phyloP scores from a whole-genome alignment of 2,797 vertebrate species.

The Platalea minor region DNA sequence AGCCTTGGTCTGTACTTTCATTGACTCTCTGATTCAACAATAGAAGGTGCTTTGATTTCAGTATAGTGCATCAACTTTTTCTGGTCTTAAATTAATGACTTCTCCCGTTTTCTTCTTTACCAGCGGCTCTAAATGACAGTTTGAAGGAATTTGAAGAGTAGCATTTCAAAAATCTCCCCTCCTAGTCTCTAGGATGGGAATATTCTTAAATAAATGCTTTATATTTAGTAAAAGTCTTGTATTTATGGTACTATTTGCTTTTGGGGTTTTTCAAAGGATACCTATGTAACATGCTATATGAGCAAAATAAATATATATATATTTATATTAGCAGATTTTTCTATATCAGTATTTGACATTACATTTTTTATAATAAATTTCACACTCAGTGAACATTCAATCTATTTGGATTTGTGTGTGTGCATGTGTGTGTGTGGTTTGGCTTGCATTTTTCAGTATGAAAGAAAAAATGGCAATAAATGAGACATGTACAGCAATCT shows the following conservation, averaged over 20 bases:
- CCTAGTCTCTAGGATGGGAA: slow-evolving; percentile 31
- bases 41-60: slow-evolving; percentile 68
- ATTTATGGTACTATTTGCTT: neutral
- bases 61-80: slow-evolving; percentile 58
- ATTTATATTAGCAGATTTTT: neutral
- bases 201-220: slow-evolving; percentile 15
- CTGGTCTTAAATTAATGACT: slow-evolving; percentile 69
- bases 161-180: slow-evolving; percentile 23
- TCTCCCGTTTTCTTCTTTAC: slow-evolving; percentile 59
- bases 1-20: slow-evolving; percentile 44
- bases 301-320: slow-evolving; percentile 18
- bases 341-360: slow-evolving; percentile 10
- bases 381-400: slow-evolving; percentile 62
- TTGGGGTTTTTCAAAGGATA: neutral
- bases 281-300: neutral
- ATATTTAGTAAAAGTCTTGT: neutral
- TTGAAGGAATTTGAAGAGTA: slow-evolving; percentile 53
- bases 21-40: slow-evolving; percentile 62
- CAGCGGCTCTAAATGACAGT: slow-evolving; percentile 59
- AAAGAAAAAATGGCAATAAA: slow-evolving; percentile 68
- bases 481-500: slow-evolving; percentile 67
- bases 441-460: slow-evolving; percentile 49
- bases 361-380: slow-evolving; percentile 64
- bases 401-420: slow-evolving; percentile 47
- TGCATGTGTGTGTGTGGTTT: neutral